Evolutionary conservation across 2,888 invertebrate species (phyloP).

Genomic region (Schizotus pectinicornis): DNA sequence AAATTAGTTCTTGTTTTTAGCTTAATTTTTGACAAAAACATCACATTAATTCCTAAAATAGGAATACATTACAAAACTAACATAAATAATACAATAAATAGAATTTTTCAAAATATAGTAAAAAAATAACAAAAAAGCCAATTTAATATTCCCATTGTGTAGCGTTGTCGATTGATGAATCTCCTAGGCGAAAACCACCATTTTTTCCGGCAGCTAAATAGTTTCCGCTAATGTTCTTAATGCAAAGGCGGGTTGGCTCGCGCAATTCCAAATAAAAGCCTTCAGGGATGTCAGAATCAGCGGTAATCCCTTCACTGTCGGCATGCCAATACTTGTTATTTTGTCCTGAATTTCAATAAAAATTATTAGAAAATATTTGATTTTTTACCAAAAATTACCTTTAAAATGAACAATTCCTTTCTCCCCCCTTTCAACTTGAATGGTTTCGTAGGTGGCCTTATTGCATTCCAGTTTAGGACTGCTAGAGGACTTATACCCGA

Average conservation of each 20-base stretch:
- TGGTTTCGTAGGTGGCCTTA: constrained; percentile 93
- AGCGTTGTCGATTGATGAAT: constrained; percentile 76
- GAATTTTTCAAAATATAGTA: constrained; percentile 36
- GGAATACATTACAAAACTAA: constrained; percentile 29
- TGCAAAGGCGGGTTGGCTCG: constrained; percentile 91
- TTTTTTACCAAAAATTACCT: constrained; percentile 63
- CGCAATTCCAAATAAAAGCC: constrained; percentile 92
- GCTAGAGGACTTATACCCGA: constrained; percentile 82
- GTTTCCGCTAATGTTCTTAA: constrained; percentile 76
- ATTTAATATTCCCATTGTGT: constrained; percentile 94
- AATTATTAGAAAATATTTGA: constrained; percentile 1
- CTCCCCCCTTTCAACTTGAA: constrained; percentile 87
- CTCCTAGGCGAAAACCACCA: constrained; percentile 85
- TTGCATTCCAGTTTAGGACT: constrained; percentile 91
- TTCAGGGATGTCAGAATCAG: constrained; percentile 82
- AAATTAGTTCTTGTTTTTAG: constrained; percentile 8
- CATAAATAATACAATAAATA: constrained; percentile 39
- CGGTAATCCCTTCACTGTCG: constrained; percentile 84
- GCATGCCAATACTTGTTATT: constrained; percentile 95
- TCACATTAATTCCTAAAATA: constrained; percentile 34
- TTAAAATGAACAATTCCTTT: constrained; percentile 91
- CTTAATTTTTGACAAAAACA: constrained; percentile 26
- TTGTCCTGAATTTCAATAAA: constrained; percentile 66
- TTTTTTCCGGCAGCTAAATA: constrained; percentile 92
- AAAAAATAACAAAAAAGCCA: constrained; percentile 22